Base-by-base conservation (phyloP, 2,888 invertebrate species). In the Coleophora deauratella region DNA sequence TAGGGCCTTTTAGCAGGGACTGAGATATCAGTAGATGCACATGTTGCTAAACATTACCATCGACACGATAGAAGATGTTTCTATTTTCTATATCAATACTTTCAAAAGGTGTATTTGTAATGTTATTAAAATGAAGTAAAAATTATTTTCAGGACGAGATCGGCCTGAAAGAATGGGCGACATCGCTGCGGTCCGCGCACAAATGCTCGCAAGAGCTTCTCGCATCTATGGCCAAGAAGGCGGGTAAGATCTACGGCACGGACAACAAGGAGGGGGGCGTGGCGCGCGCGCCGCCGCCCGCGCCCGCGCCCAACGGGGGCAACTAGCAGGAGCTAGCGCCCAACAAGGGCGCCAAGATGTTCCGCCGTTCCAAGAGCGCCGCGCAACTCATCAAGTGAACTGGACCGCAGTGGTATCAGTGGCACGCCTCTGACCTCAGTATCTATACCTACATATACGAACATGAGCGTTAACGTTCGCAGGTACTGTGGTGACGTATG, bases 181-280 rank as follows among this genome's bases (percentile, higher is more conserved):
- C 95, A 46, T 98, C 98, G 39, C 88, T 99, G 59, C 93, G 97
- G 51, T 93, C 96, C 21, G 98, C 99, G 30, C 98, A 98, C 88
- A 97, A 97, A 82, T 91, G 95, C 68, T 98, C 98, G 2, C 92
- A 95, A 72, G 98, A 99, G 76, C 90, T 99, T 61, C 89, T 99
- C 45, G 96, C 97, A 41, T 96, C 95, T 38, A 98, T 99, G 97
- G 98, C 98, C 49, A 94, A 94, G 74, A 99, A 99, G 84, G 99
- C 98, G 31, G 98, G 98, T 56, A 98, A 97, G 88, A 98, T 99
- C 65, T 99, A 99, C 86, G 99, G 99, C 58, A 97, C 98, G 2
- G 84, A 84, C 60, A 80, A 75, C 41, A 80, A 79, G 65, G 82
- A 78, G 52, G 70, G 62, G 57, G 84, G 54, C 38, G 50, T 52